A percentile compares a stretch with the other conserved stretches of the same genome.
Evolutionary conservation across 2,113 vertebrate species (phyloP).

Genomic region (Symphodus melops): DNA sequence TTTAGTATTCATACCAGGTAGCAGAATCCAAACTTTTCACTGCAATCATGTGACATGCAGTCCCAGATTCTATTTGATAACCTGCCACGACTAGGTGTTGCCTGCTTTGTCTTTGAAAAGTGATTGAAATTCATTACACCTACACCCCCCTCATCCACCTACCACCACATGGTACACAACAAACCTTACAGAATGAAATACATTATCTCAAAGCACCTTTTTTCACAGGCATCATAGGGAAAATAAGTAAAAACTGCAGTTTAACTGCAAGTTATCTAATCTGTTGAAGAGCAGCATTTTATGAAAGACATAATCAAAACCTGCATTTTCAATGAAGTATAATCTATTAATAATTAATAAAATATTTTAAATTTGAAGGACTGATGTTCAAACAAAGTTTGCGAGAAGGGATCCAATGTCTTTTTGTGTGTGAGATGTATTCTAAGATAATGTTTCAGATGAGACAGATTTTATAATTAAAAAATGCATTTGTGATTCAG

Average conservation of each 20-base stretch:
- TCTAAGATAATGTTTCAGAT: constrained; percentile 7
- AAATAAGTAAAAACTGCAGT: background rate
- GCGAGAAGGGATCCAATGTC: background rate
- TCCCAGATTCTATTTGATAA: constrained; percentile 72
- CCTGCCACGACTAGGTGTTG: constrained; percentile 63
- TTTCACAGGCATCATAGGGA: constrained; percentile 2
- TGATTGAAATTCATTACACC: constrained; percentile 74
- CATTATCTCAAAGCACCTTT: constrained; percentile 38
- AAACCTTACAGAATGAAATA: constrained; percentile 46
- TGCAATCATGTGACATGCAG: constrained; percentile 61
- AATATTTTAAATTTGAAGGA: constrained; percentile 10
- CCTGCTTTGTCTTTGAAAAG: constrained; percentile 75
- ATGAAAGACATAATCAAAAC: background rate
- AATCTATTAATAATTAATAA: too few relatives aligned
- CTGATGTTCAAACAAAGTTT: background rate
- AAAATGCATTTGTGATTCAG: constrained; percentile 38
- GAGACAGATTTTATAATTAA: constrained; percentile 13
- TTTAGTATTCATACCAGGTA: constrained; percentile 61
- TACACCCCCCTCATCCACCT: constrained; percentile 58
- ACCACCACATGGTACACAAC: constrained; percentile 33
- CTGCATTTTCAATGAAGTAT: background rate
- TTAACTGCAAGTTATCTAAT: constrained; percentile 4
- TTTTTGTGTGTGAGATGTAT: background rate
- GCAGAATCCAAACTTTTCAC: constrained; percentile 68
- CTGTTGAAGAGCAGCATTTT: background rate